phyloP scores from a whole-genome alignment of 2,888 invertebrate species.

The Meiosimyza decipiens region DNA sequence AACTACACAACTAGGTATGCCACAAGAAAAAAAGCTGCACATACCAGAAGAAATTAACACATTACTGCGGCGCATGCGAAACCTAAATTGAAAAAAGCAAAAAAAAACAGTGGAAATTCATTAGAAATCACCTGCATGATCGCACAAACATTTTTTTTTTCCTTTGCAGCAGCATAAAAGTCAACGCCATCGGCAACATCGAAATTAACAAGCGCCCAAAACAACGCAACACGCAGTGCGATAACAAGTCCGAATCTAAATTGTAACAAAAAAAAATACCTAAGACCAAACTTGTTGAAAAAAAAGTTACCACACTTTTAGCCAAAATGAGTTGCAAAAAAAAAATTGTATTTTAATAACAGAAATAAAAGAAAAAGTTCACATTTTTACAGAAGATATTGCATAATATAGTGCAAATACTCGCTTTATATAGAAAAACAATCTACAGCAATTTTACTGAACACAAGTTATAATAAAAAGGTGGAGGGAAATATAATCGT shows the following conservation, averaged over 20 bases:
- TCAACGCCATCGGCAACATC: not conserved
- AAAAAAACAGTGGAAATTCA: not conserved
- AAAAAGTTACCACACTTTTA: constrained; percentile 20
- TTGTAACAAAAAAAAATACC: not conserved
- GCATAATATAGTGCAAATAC: constrained; percentile 12
- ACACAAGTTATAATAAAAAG: constrained; percentile 20
- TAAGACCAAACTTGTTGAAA: not conserved
- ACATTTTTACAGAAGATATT: constrained; percentile 4
- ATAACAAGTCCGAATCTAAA: constrained; percentile 1
- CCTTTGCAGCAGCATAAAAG: not conserved
- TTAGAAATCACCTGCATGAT: constrained; percentile 19
- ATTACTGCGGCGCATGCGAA: not conserved
- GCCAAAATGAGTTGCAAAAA: not conserved
- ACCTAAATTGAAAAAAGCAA: not conserved
- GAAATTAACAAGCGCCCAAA: not conserved
- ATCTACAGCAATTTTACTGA: constrained; percentile 29
- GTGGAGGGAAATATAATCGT: not conserved
- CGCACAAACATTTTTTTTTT: constrained; percentile 2
- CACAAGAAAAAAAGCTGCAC: too few species aligned
- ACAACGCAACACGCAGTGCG: not conserved
- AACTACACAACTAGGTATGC: too few species aligned
- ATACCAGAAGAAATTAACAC: not conserved
- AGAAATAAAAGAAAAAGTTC: not conserved
- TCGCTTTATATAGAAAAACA: constrained; percentile 11
- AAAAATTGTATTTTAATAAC: not conserved